These are phyloP conservation scores for Polydrusus pterygomalis DNA, from an alignment of 2,888 invertebrate genomes.

Conservation along the genomic window DNA sequence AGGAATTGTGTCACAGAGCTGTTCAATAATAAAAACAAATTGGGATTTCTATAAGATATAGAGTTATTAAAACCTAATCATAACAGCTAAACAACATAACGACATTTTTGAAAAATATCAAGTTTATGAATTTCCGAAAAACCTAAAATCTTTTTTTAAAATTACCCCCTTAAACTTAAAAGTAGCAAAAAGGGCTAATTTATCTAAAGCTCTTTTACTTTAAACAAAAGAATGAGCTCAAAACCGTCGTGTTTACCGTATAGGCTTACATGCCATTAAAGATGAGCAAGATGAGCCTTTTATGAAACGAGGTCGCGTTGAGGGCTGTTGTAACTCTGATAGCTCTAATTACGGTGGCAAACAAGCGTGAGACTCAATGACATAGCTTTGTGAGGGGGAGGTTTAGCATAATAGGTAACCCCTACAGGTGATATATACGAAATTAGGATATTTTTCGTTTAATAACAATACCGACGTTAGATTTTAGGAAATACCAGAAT, in stretches of 20 bases:
- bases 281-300: slow-evolving; percentile 19
- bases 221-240: slow-evolving; percentile 6
- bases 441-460: too few species aligned
- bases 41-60: too few species aligned
- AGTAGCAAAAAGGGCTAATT: slow-evolving; percentile 7
- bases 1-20: too few species aligned
- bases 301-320: slow-evolving; percentile 11
- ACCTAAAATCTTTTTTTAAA: too few species aligned
- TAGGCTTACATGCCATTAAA: neutral
- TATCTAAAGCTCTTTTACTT: neutral
- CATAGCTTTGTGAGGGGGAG: neutral
- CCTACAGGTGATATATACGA: too few species aligned
- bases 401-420: slow-evolving; percentile 8
- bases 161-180: neutral
- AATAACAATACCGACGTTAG: too few species aligned
- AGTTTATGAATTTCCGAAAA: too few species aligned
- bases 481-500: too few species aligned
- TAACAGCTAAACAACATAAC: too few species aligned
- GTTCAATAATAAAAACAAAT: too few species aligned
- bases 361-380: neutral
- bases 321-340: slow-evolving; percentile 19
- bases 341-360: slow-evolving; percentile 24
- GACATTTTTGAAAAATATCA: too few species aligned
- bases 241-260: slow-evolving; percentile 11
- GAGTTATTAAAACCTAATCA: too few species aligned